Base-by-base conservation (phyloP, 2,888 invertebrate species). In the Agonopterix subpropinquella region DNA sequence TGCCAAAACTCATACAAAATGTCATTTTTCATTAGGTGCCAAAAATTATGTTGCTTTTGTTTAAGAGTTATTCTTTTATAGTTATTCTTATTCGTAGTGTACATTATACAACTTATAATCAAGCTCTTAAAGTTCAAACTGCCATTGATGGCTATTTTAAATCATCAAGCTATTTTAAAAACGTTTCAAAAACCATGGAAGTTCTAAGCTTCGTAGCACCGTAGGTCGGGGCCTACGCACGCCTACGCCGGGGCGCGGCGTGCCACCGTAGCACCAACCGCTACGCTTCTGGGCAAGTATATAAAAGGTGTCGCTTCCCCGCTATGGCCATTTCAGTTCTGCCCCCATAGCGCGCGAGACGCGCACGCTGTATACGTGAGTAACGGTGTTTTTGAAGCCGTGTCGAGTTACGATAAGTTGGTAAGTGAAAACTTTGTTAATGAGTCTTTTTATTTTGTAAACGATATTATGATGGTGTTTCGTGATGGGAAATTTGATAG, bases 171-270 rank as follows among this genome's bases (percentile, higher is more conserved):
- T 28, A 28, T 28, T 28, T 28, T 28, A 28, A 28, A 18, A 28
- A 28, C 28, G 18, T 18, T 28, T 0, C 28, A 28, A 28, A 18
- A 28, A 7, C 28, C 28, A 28, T 28, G 5, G 7, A 28, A 28
- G 28, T 28, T 28, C 5, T 5, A 7, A 28, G 28, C 28, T 5
- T 11, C 61, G 63, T 66, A 65, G 61, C 59, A 62, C 56, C 68
- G 73, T 76, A 74, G 73, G 65, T 64, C 44, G 53, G 46, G 49
- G 70, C 80, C 83, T 80, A 82, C 83, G 81, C 79, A 80, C 85
- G 86, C 86, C 87, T 79, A 86, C 86, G 80, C 61, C 50, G 58
- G 80, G 80, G 84, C 80, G 79, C 73, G 76, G 76, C 76, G 67
- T 68, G 61, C 57, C 56, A 18, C 43, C 61, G 71, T 75, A 76